Conservation (phyloP, 2,888 invertebrate species). For the Sicus ferrugineus region DNA sequence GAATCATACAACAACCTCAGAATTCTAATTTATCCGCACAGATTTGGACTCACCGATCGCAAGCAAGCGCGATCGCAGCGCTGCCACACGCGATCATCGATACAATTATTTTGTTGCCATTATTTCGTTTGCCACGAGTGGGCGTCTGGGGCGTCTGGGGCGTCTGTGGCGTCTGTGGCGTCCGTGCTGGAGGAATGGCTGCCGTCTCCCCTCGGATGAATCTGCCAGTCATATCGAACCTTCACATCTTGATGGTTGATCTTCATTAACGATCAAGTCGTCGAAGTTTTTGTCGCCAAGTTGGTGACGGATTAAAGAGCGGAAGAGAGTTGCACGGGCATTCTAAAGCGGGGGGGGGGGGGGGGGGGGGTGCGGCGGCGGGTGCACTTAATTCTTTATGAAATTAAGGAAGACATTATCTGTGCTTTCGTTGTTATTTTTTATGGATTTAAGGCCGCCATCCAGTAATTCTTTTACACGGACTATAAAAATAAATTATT, state of each 20-base stretch:
- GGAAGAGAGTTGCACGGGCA: no score
- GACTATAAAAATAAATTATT: neutral
- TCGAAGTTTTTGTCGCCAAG: neutral
- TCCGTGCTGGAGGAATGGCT: neutral
- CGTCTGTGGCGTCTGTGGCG: neutral
- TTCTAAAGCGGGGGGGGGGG: neutral
- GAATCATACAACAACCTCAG: no score
- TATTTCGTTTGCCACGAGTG: neutral
- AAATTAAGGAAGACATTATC: slow-evolving; percentile 27
- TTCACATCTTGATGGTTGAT: slow-evolving; percentile 4
- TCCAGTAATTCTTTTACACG: neutral
- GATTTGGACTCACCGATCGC: neutral
- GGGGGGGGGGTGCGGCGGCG: no score
- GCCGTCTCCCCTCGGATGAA: neutral
- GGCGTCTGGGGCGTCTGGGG: neutral
- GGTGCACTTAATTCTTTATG: neutral
- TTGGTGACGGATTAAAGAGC: neutral
- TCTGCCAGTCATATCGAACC: neutral
- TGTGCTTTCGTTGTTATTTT: neutral
- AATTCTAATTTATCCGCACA: neutral
- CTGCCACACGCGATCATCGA: no score
- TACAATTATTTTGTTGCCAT: no score
- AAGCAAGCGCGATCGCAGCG: neutral
- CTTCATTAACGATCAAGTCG: neutral
- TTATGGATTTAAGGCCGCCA: neutral